Evolutionary conservation across 2,797 vertebrate species (phyloP), one percentile per base, ranked within the genome.

Genomic region (Emydoidea blandingii): DNA sequence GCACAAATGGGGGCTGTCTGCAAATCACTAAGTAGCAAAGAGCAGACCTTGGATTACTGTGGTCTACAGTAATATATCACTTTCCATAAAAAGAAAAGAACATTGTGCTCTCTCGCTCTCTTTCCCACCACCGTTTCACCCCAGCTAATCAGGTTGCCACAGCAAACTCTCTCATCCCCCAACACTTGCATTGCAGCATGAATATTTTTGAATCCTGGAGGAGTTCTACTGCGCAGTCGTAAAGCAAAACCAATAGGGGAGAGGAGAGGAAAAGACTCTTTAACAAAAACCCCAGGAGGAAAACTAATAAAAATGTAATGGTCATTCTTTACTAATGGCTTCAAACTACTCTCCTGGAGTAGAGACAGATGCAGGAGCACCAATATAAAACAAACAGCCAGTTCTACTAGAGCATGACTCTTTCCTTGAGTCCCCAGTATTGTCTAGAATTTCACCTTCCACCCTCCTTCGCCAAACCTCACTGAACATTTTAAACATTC

Each of bases 61-160:
- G 85, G 90, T 91, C 93, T 96, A 74, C 79, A 92, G 90, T 79
- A 94, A 96, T 95, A 94, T 96, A 96, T 97, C 96, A 97, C 92
- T 95, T 97, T 96, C 96, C 90, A 91, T 96, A 95, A 96, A 97
- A 96, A 97, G 96, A 96, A 96, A 96, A 94, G 95, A 97, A 97
- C 95, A 97, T 81, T 96, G 94, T 96, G 92, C 89, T 97, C 94
- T 54, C 25, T 87, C n/a, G 3, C n/a, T 79, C 23, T 88, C 94
- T 94, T 97, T 96, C 95, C 88, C 94, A 96, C 94, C 80, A 83
- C 92, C 80, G n/a, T 94, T 97, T 97, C 92, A 84, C 90, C 94
- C 91, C 87, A 94, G 81, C 93, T 94, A 97, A 95, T 97, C 95
- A 95, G 68, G 92, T 94, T 96, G 95, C 91, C 93, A 41, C 95